Evolutionary conservation across 2,113 vertebrate species (phyloP), one percentile per base, ranked within the genome.

Genomic region (Notothenia rossii): DNA sequence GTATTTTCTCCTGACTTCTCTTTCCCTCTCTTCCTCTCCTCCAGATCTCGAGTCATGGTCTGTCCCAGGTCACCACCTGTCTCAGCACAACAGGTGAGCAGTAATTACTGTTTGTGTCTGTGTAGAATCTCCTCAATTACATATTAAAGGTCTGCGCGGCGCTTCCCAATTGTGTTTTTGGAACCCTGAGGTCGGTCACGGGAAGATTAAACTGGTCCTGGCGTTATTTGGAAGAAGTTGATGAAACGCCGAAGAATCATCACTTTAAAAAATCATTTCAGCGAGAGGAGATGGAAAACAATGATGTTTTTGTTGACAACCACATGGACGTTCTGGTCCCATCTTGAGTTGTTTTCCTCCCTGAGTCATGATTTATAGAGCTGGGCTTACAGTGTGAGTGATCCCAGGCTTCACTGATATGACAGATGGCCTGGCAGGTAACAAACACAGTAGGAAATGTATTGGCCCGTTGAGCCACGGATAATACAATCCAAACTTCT

Each of bases 51-150:
- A 94, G 92, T 92, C 94, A 93, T n/a, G 88, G 89, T 79, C 83
- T 94, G 88, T 90, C 91, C 85, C 94, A 94, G 91, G 94, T 91
- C 70, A 85, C 89, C 77, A 92, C 92, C 89, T 94, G 89, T 88
- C 94, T 95, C 91, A 94, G 90, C 93, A 94, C 93, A 91, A 93
- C 94, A 93, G 94, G 95, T 95, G 81, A 92, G 90, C 59, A 36
- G 63, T 69, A 66, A 84, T 83, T 65, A 75, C 67, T 73, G 81
- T 69, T 60, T 82, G 74, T 50, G 51, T 58, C 60, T 14, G 71
- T 25, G 65, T n/a, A 17, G 65, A 55, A 45, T n/a, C 76, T 63
- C 40, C 36, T 84, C 86, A 79, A 75, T 82, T 69, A 81, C 76
- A 88, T 75, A 84, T 89, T 82, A 78, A 86, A 84, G 81, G 58